A percentile compares a stretch with the other conserved stretches of the same genome.
Conservation (phyloP, 2,888 invertebrate species). For the Eupithecia pulchellata region DNA sequence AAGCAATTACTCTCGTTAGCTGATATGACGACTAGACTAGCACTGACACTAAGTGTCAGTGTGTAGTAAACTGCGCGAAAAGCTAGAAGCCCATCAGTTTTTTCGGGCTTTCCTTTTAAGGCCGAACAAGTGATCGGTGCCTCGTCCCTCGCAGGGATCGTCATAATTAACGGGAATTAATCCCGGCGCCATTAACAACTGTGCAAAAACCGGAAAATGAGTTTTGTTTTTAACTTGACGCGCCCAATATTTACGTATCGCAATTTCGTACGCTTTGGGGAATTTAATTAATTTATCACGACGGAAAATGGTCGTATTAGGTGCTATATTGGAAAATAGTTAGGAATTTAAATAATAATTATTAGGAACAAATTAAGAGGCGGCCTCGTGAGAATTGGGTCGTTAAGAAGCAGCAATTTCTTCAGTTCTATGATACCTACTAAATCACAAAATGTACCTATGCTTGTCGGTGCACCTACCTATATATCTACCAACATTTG, state of each 20-base stretch:
- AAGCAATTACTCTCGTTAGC: background rate
- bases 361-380: background rate
- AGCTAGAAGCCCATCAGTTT: background rate
- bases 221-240: constrained; percentile 45
- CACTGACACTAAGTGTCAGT: too few relatives aligned
- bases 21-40: background rate
- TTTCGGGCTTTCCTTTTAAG: background rate
- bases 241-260: constrained; percentile 26
- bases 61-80: background rate
- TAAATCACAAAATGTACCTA: background rate
- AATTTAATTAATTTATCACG: constrained; percentile 8
- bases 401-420: background rate
- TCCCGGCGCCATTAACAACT: constrained; percentile 45
- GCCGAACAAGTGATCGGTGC: background rate
- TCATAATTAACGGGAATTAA: constrained; percentile 49
- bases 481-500: too few relatives aligned
- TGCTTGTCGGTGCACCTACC: background rate
- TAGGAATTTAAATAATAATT: background rate
- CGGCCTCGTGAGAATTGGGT: background rate
- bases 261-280: constrained; percentile 7
- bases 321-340: background rate
- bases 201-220: constrained; percentile 46
- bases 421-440: background rate
- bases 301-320: constrained; percentile 4
- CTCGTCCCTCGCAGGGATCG: constrained; percentile 27